phyloP scores from a whole-genome alignment of 2,888 invertebrate genomes.

The Orgyia antiqua region DNA sequence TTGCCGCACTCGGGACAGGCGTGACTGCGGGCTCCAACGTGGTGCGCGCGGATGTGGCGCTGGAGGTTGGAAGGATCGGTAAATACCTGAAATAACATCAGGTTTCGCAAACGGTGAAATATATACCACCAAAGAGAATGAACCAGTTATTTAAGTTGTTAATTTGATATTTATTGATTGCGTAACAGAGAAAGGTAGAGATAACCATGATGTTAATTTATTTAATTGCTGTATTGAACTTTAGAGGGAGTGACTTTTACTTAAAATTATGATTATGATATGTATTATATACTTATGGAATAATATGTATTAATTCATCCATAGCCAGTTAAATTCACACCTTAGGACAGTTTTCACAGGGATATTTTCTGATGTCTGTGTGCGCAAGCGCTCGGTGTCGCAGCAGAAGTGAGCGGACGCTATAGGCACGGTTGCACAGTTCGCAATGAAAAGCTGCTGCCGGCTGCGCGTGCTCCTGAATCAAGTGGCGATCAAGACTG shows the following conservation, averaged over 20 bases:
- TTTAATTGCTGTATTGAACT: conserved; percentile 9
- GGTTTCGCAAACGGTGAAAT: conserved; percentile 62
- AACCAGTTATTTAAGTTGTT: conserved; percentile 19
- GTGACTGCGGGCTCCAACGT: conserved; percentile 97
- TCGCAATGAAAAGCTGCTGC: conserved; percentile 90
- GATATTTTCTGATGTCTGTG: conserved; percentile 90
- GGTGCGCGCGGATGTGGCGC: conserved; percentile 96
- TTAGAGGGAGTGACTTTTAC: background rate
- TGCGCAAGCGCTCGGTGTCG: conserved; percentile 90
- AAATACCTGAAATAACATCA: conserved; percentile 87
- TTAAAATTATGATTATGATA: too few relatives aligned
- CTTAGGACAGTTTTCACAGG: conserved; percentile 95
- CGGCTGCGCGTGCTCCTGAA: conserved; percentile 87
- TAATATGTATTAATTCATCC: background rate
- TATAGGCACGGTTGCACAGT: conserved; percentile 89
- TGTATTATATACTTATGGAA: too few relatives aligned
- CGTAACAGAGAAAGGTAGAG: conserved; percentile 6
- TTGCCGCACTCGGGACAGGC: conserved; percentile 99
- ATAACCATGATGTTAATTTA: conserved; percentile 6
- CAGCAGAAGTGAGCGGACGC: conserved; percentile 87
- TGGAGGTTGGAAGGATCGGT: conserved; percentile 97
- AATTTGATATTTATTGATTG: conserved; percentile 4
- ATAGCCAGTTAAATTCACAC: conserved; percentile 60
- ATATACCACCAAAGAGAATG: conserved; percentile 20
- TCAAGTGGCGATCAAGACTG: conserved; percentile 91